phyloP scores from a whole-genome alignment of 1,140 invertebrate species.

The Mylabris phalerata region DNA sequence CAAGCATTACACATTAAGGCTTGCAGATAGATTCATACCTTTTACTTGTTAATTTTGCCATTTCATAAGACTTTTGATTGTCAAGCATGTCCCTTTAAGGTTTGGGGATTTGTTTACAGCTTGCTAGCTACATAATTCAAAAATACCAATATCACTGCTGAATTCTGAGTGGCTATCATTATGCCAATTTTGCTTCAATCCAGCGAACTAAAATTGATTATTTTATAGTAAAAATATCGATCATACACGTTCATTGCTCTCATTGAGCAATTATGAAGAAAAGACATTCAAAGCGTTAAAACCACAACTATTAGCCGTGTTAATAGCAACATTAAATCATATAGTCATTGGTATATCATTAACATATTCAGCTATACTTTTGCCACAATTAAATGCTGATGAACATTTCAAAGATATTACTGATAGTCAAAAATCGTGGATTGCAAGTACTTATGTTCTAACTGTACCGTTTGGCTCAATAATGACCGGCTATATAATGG shows the following conservation, averaged over 20 bases:
- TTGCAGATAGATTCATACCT: no score
- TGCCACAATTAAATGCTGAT: conserved; percentile 43
- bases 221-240: no score
- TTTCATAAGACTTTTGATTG: no score
- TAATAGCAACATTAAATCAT: conserved; percentile 45
- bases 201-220: background rate
- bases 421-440: conserved; percentile 42
- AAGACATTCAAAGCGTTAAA: conserved; percentile 14
- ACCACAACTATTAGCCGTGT: conserved; percentile 36
- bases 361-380: conserved; percentile 47
- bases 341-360: conserved; percentile 46
- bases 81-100: no score
- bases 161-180: no score
- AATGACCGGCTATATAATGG: conserved; percentile 52
- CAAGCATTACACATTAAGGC: no score
- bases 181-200: background rate
- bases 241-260: background rate
- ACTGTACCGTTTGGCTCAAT: conserved; percentile 50
- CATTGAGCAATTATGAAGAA: conserved; percentile 20
- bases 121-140: no score
- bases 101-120: no score
- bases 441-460: conserved; percentile 52
- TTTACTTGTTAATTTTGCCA: no score
- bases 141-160: no score
- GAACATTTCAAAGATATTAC: conserved; percentile 38